Conservation (phyloP, 2,888 invertebrate genomes). For the Acanthosepion pharaonis region DNA sequence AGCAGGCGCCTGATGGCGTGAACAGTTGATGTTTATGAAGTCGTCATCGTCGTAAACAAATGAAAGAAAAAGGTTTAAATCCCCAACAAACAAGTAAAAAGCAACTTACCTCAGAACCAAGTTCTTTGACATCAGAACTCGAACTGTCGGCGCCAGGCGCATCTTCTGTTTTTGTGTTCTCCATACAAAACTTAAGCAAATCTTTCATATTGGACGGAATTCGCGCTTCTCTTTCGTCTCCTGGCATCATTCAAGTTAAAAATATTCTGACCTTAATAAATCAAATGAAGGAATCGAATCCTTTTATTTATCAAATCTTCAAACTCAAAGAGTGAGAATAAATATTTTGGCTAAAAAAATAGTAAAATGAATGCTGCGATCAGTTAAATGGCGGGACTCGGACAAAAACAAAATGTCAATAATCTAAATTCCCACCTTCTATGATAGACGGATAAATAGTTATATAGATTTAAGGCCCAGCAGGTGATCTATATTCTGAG, state of each 20-base stretch:
- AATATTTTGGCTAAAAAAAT: background rate
- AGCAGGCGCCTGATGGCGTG: no score
- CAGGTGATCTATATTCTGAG: background rate
- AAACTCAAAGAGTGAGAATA: background rate
- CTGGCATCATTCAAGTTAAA: background rate
- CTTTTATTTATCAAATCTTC: background rate
- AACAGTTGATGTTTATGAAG: background rate
- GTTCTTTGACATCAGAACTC: background rate
- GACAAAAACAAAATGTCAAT: background rate
- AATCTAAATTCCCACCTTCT: background rate
- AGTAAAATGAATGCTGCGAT: background rate
- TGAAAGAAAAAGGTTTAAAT: background rate
- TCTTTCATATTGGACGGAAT: constrained; percentile 60
- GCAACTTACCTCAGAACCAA: background rate
- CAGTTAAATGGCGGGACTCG: background rate
- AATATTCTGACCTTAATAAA: background rate
- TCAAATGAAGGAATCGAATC: background rate
- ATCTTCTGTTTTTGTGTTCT: constrained; percentile 56
- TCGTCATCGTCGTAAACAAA: background rate
- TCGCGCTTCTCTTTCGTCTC: constrained; percentile 45
- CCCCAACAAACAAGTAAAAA: background rate
- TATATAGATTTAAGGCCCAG: background rate
- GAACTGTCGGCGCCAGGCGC: background rate
- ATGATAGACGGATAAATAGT: background rate
- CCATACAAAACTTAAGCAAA: constrained; percentile 60